Conservation (phyloP, 2,113 vertebrate species). For the Xenopus laevis region DNA sequence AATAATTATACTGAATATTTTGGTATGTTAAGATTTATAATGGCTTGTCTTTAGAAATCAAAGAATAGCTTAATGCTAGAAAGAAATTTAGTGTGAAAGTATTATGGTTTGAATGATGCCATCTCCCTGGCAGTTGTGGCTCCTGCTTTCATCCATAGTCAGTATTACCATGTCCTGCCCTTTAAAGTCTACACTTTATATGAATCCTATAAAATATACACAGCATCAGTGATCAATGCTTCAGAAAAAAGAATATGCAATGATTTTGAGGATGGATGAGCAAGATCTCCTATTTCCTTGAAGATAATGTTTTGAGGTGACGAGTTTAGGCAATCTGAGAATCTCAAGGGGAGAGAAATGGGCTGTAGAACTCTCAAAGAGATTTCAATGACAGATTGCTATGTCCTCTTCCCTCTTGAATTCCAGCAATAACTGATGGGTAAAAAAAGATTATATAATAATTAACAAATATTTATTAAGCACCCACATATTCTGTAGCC, state of each 20-base stretch:
- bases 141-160: conserved; percentile 2
- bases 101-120: too few relatives aligned
- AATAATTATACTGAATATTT: too few relatives aligned
- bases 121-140: neutral
- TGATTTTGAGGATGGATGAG: conserved; percentile 3
- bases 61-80: too few relatives aligned
- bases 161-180: neutral
- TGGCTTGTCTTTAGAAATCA: too few relatives aligned
- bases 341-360: conserved; percentile 5
- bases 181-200: conserved; percentile 2
- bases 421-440: conserved; percentile 10
- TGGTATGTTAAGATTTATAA: too few relatives aligned
- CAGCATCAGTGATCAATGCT: conserved; percentile 26
- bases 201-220: conserved; percentile 12
- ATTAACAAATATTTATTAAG: too few relatives aligned
- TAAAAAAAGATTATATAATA: neutral
- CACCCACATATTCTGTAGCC: too few relatives aligned
- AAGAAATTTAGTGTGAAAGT: too few relatives aligned
- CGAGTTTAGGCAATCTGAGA: conserved; percentile 20
- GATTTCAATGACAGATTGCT: conserved; percentile 20
- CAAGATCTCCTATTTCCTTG: conserved; percentile 14
- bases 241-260: conserved; percentile 26
- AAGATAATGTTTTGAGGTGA: conserved; percentile 31
- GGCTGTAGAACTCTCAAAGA: conserved; percentile 20
- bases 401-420: conserved; percentile 2